phyloP scores from a whole-genome alignment of 1,140 invertebrate genomes.

The Archegozetes longisetosus region DNA sequence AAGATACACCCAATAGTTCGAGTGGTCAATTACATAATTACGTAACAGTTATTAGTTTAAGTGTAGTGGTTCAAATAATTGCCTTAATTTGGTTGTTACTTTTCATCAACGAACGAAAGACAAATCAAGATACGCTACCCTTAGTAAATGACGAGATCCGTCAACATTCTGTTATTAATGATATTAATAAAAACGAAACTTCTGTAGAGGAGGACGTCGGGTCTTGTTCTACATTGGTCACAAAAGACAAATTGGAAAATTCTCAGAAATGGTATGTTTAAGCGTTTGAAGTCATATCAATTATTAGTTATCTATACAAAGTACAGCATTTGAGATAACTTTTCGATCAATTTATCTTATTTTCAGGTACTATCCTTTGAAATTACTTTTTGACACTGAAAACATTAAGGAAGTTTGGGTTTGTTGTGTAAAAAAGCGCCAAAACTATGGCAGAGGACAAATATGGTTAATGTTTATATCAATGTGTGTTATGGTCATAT shows the following conservation, averaged over 20 bases:
- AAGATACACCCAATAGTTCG: neutral
- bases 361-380: neutral
- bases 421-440: neutral
- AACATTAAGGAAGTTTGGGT: neutral
- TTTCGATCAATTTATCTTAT: no score
- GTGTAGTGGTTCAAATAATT: slow-evolving; percentile 2
- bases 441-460: neutral
- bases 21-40: slow-evolving; percentile 5
- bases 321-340: no score
- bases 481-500: neutral
- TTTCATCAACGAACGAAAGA: slow-evolving; percentile 4
- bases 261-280: no score
- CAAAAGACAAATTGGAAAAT: no score
- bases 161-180: neutral
- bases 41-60: slow-evolving; percentile 8
- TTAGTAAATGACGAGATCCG: neutral
- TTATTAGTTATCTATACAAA: no score
- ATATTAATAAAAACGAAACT: no score
- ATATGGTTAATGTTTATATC: slow-evolving; percentile 4
- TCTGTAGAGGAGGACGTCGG: neutral
- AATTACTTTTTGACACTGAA: neutral
- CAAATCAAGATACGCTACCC: no score
- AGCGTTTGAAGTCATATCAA: no score
- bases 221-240: neutral
- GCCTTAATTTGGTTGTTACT: slow-evolving; percentile 6